phyloP scores from a whole-genome alignment of 2,797 vertebrate genomes.

The Gallinago solitaria region DNA sequence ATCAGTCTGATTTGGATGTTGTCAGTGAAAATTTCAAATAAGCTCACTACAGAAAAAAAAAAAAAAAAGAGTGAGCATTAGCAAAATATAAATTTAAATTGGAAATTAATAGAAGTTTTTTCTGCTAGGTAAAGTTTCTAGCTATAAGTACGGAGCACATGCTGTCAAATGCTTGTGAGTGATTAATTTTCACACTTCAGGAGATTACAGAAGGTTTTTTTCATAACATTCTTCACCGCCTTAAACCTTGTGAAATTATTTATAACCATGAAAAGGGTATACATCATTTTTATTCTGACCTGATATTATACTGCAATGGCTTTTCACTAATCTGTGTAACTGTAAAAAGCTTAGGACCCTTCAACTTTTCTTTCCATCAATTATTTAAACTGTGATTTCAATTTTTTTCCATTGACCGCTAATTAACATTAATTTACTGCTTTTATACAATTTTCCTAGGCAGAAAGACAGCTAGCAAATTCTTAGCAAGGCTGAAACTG shows the following conservation, averaged over 20 bases:
- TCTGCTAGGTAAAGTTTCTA: background rate
- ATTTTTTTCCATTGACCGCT: background rate
- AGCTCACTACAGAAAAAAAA: background rate
- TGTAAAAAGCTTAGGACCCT: background rate
- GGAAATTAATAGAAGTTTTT: background rate
- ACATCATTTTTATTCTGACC: background rate
- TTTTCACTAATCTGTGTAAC: background rate
- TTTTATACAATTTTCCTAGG: background rate
- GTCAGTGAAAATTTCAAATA: background rate
- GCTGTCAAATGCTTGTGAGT: background rate
- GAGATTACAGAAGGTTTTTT: background rate
- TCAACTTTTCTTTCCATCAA: background rate
- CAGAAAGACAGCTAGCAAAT: background rate
- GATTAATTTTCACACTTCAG: slow-evolving; percentile 32
- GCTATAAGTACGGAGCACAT: background rate
- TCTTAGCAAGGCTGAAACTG: background rate
- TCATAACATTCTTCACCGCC: background rate
- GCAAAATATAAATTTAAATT: background rate
- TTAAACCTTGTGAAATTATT: slow-evolving; percentile 10
- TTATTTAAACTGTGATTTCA: background rate
- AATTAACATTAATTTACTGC: background rate
- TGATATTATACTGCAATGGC: background rate
- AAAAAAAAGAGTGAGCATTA: background rate
- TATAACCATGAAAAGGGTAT: background rate
- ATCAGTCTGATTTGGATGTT: background rate